These are phyloP conservation scores for Cinclus mexicanus DNA, from an alignment of 2,113 vertebrate species.

Conservation along the genomic window DNA sequence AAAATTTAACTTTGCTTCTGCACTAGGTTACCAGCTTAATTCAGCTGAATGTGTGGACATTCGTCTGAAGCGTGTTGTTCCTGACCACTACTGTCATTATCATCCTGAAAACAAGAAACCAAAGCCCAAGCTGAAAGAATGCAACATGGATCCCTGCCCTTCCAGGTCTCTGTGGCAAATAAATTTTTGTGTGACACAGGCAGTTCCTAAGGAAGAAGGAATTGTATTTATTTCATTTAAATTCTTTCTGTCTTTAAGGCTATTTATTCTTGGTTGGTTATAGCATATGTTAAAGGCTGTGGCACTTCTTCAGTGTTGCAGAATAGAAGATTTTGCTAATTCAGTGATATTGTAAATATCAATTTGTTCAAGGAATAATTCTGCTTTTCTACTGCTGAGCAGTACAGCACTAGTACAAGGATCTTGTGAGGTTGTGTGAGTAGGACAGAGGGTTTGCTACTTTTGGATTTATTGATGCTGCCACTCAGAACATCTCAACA, in stretches of 20 bases:
- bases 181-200: not conserved
- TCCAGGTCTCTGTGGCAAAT: constrained; percentile 77
- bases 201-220: not conserved
- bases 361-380: not conserved
- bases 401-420: not conserved
- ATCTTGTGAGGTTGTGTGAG: not conserved
- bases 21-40: constrained; percentile 90
- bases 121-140: constrained; percentile 91
- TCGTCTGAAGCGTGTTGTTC: constrained; percentile 82
- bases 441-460: not conserved
- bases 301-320: not conserved
- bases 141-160: constrained; percentile 91
- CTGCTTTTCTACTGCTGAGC: not conserved
- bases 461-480: not conserved
- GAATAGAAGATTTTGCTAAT: not conserved
- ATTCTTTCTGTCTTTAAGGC: not conserved
- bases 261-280: not conserved
- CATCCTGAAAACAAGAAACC: constrained; percentile 92
- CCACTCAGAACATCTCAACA: not conserved
- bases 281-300: not conserved
- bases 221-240: not conserved
- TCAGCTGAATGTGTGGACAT: constrained; percentile 91
- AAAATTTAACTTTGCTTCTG: not conserved
- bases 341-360: not conserved
- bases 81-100: constrained; percentile 88